These are phyloP conservation scores for Anguilla marmorata DNA, from an alignment of 2,797 vertebrate genomes.

Conservation along the genomic window DNA sequence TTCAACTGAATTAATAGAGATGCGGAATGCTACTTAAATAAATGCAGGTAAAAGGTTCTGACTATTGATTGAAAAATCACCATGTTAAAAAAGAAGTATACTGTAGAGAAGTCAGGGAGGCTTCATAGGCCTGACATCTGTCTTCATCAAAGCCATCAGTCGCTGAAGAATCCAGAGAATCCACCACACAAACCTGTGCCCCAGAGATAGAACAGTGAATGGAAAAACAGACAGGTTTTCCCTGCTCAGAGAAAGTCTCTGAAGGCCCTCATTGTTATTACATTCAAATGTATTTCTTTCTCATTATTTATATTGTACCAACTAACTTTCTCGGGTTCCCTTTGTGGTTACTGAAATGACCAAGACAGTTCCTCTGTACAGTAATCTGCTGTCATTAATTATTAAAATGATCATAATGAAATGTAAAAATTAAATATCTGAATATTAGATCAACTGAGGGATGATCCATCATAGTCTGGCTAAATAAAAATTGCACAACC, in stretches of 20 bases:
- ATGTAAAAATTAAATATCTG: too few species aligned
- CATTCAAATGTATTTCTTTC: not conserved
- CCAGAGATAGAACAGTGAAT: not conserved
- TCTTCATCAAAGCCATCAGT: not conserved
- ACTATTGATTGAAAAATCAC: not conserved
- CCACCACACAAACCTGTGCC: not conserved
- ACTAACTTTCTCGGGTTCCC: too few species aligned
- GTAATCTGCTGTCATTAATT: too few species aligned
- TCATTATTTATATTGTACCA: too few species aligned
- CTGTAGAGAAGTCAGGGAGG: constrained; percentile 1
- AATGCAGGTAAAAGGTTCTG: not conserved
- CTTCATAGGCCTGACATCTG: not conserved
- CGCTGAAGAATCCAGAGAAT: not conserved
- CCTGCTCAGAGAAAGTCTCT: not conserved
- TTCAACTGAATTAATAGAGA: not conserved
- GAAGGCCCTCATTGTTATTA: not conserved
- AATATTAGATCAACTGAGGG: not conserved
- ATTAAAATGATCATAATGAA: too few species aligned
- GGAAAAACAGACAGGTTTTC: not conserved
- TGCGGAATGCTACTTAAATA: not conserved
- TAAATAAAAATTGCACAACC: not conserved
- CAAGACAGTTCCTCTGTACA: too few species aligned
- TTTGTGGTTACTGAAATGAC: too few species aligned
- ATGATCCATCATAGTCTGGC: not conserved
- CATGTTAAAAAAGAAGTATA: not conserved